Percentiles rank a stretch among this genome's conserved stretches.
phyloP scores from a whole-genome alignment of 2,113 vertebrate species.

The Lipotes vexillifer region DNA sequence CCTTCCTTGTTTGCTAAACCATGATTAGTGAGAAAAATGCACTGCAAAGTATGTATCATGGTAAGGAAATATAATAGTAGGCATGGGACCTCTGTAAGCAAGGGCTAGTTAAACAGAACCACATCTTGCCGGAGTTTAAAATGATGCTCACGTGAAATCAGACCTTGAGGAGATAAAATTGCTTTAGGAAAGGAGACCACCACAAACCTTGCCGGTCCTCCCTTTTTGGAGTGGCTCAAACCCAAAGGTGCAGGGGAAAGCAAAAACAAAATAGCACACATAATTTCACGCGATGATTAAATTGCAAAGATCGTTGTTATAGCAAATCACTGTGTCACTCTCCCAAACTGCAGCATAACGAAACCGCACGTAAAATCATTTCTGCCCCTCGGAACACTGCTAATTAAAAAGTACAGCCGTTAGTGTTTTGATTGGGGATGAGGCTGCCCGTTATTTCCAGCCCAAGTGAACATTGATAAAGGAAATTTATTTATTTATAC shows the following conservation, averaged over 20 bases:
- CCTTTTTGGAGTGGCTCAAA: slow-evolving; percentile 47
- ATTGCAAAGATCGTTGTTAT: slow-evolving; percentile 79
- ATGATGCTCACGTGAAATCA: slow-evolving; percentile 65
- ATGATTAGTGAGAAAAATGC: slow-evolving; percentile 53
- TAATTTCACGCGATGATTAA: slow-evolving; percentile 78
- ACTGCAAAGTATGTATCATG: slow-evolving; percentile 22
- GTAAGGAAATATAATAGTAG: slow-evolving; percentile 53
- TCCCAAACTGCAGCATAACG: slow-evolving; percentile 77
- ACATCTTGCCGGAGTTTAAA: slow-evolving; percentile 44
- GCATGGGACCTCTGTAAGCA: slow-evolving; percentile 54
- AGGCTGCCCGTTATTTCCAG: slow-evolving; percentile 73
- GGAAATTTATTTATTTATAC: slow-evolving; percentile 78
- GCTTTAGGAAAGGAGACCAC: slow-evolving; percentile 68
- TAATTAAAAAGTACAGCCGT: slow-evolving; percentile 77
- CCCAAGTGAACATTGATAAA: slow-evolving; percentile 76
- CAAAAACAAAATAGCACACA: slow-evolving; percentile 69
- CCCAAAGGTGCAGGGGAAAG: slow-evolving; percentile 71
- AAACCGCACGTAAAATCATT: slow-evolving; percentile 71
- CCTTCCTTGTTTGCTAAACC: slow-evolving; percentile 71
- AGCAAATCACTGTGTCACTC: slow-evolving; percentile 82
- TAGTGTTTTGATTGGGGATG: slow-evolving; percentile 67
- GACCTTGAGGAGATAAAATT: slow-evolving; percentile 64
- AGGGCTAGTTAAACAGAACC: slow-evolving; percentile 63
- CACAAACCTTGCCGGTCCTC: slow-evolving; percentile 38
- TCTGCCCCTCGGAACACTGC: slow-evolving; percentile 76